Evolutionary conservation across 1,140 invertebrate genomes (phyloP).

Genomic region (Leptinotarsa undecemlineata): DNA sequence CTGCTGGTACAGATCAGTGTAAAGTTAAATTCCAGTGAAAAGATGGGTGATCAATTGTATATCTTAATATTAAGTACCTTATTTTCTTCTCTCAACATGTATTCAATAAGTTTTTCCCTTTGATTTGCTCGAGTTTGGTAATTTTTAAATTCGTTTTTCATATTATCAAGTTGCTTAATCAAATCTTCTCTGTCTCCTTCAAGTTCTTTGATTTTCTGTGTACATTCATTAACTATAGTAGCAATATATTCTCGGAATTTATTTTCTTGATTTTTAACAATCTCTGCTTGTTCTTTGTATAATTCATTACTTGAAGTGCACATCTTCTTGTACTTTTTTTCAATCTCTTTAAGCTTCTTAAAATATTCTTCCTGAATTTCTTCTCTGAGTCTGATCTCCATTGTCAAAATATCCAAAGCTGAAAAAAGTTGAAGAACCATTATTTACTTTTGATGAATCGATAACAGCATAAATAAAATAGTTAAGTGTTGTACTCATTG

Average conservation of each 20-base stretch:
- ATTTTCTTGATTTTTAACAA: slow-evolving; percentile 36
- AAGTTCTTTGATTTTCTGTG: slow-evolving; percentile 27
- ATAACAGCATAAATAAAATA: no score
- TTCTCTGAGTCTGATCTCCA: slow-evolving; percentile 36
- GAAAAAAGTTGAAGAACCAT: neutral
- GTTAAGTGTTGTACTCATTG: no score
- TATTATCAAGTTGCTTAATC: slow-evolving; percentile 14
- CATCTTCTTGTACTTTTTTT: slow-evolving; percentile 33
- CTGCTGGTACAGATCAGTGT: neutral
- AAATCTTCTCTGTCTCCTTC: slow-evolving; percentile 33
- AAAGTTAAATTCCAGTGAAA: neutral
- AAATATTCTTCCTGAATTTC: slow-evolving; percentile 40
- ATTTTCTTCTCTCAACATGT: slow-evolving; percentile 26
- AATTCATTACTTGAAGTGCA: slow-evolving; percentile 34
- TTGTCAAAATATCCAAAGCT: slow-evolving; percentile 27
- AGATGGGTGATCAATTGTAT: neutral
- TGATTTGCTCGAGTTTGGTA: slow-evolving; percentile 19
- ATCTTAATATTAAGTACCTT: slow-evolving; percentile 22
- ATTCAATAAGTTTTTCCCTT: slow-evolving; percentile 31
- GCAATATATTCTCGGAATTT: slow-evolving; percentile 35
- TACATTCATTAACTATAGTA: slow-evolving; percentile 34
- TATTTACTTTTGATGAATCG: no score
- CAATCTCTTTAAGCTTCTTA: slow-evolving; percentile 34
- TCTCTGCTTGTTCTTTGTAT: slow-evolving; percentile 30
- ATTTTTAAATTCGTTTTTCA: slow-evolving; percentile 27